These are phyloP conservation scores for Cuniculus paca DNA, from an alignment of 2,797 vertebrate species.

Conservation along the genomic window DNA sequence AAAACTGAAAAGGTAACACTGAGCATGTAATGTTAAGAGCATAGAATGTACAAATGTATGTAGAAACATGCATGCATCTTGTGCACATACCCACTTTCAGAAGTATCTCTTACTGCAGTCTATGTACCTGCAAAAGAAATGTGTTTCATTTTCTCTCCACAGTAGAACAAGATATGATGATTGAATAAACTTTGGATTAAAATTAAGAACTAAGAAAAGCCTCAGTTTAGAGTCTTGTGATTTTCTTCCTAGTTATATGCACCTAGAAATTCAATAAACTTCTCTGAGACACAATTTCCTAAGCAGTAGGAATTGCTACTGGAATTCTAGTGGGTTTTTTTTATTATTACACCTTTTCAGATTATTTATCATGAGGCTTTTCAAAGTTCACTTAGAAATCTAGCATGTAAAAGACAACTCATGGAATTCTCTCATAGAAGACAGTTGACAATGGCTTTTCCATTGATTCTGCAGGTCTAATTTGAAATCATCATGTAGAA, in stretches of 20 bases:
- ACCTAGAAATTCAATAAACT: not conserved
- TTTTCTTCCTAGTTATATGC: not conserved
- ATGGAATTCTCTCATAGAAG: slow-evolving; percentile 1
- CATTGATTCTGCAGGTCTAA: not conserved
- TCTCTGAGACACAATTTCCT: not conserved
- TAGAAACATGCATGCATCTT: too few relatives aligned
- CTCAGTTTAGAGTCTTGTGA: not conserved
- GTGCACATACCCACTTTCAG: not conserved
- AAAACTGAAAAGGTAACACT: not conserved
- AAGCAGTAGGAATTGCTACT: not conserved
- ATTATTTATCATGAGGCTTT: not conserved
- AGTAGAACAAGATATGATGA: not conserved
- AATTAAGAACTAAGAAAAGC: not conserved
- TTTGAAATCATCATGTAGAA: slow-evolving; percentile 9
- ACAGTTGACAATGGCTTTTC: not conserved
- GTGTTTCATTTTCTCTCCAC: not conserved
- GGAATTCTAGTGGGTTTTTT: not conserved
- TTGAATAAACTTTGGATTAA: not conserved
- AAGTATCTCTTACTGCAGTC: not conserved
- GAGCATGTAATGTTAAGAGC: not conserved
- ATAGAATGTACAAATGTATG: fast-evolving
- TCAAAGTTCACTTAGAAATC: slow-evolving; percentile 3
- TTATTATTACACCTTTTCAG: not conserved
- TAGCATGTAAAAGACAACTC: not conserved
- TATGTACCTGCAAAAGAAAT: not conserved